Evolutionary conservation across 2,797 vertebrate genomes (phyloP), one percentile per base, ranked within the genome.

Genomic region (Thamnophis elegans): DNA sequence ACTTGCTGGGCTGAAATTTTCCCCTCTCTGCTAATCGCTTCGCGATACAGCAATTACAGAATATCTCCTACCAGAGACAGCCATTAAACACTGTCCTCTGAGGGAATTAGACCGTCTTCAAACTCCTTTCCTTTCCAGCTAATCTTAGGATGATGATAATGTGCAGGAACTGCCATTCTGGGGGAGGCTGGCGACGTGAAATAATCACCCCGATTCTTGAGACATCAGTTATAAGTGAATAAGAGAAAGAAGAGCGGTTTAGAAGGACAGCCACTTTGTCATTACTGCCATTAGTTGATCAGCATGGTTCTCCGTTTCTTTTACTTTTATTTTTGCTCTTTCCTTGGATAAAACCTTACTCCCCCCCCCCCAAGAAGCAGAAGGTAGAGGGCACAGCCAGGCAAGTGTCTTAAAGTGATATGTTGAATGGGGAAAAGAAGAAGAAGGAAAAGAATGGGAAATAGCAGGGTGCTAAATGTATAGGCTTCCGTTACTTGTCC

Each of bases 1-100:
- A 65, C 90, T 88, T 73, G 26, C 90, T 85, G n/a, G 22, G 62
- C 65, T 85, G 65, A 91, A 55, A 62, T 26, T 0, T 56, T 26
- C 89, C 60, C 51, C 47, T 0, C 5, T 55, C 53, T 3, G 12
- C 68, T 93, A 93, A 93, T 93, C 68, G 60, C 58, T 89, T 91
- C 28, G 68, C 87, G 18, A 89, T 65, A 87, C 56, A 25, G 90
- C 92, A 91, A 93, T 93, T 93, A 93, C 90, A 88, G 11, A 73
- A 62, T 91, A 93, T 93, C 90, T 93, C 92, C 92, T 88, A 85
- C 68, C 90, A 91, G 90, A 91, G 90, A 91, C 92, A 93, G 92
- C 32, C 56, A 56, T 90, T 93, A 93, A 93, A 93, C 56, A 73
- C 86, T 32, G 32, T 62, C 68, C 90, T 91, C 90, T 86, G 32